A percentile compares a stretch with the other conserved stretches of the same genome.
These are phyloP conservation scores for Crocodylus rhombifer DNA, from an alignment of 2,797 vertebrate species.

Conservation along the genomic window DNA sequence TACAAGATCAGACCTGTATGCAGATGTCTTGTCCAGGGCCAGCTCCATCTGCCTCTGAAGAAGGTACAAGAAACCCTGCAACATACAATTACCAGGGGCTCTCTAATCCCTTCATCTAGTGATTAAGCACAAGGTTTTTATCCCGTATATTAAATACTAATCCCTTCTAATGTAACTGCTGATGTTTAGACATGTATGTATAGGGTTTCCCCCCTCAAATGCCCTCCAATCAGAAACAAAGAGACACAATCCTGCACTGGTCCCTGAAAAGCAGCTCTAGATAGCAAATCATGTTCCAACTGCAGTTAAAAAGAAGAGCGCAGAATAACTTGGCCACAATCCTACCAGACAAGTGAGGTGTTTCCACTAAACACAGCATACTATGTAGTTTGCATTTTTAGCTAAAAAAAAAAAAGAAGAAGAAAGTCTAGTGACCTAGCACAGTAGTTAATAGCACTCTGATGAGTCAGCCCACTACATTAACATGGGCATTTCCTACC, in stretches of 20 bases:
- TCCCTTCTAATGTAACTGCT: conserved; percentile 2
- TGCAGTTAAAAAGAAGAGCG: background rate
- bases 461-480: conserved; percentile 33
- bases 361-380: background rate
- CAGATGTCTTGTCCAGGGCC: background rate
- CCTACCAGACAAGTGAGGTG: background rate
- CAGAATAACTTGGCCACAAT: accelerated
- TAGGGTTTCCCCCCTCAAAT: background rate
- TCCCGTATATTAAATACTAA: conserved; percentile 57
- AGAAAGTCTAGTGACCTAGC: too few relatives aligned
- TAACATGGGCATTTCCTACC: conserved; percentile 49
- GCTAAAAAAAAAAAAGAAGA: too few relatives aligned
- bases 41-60: conserved; percentile 28
- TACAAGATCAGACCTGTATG: background rate
- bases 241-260: background rate
- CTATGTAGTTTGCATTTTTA: too few relatives aligned
- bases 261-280: background rate
- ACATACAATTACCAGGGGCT: background rate
- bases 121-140: conserved; percentile 38
- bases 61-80: conserved; percentile 42
- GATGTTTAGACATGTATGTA: background rate
- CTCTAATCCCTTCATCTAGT: conserved; percentile 46
- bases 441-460: conserved; percentile 43
- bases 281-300: background rate
- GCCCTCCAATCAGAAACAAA: conserved; percentile 6